phyloP scores from a whole-genome alignment of 2,113 vertebrate genomes.

The Cryptoleucopteryx plumbea region DNA sequence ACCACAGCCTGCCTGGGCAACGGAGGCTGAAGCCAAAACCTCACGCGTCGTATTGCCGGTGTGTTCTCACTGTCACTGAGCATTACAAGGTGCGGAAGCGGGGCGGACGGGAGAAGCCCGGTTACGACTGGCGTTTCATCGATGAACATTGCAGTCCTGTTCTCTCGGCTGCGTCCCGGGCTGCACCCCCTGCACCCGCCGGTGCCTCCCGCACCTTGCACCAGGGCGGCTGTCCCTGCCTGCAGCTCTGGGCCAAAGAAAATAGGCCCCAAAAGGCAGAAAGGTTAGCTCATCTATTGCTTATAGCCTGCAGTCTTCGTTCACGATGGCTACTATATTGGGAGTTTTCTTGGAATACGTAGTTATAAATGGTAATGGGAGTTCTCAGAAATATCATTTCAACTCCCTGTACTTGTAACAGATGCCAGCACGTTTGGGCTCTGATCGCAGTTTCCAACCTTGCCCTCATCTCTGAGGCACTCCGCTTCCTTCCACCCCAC shows the following conservation, averaged over 20 bases:
- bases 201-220: not conserved
- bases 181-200: not conserved
- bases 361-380: not conserved
- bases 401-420: not conserved
- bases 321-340: not conserved
- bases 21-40: not conserved
- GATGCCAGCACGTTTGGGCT: not conserved
- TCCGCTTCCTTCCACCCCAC: not conserved
- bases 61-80: not conserved
- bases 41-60: rapidly evolving
- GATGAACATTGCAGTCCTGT: not conserved
- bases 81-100: rapidly evolving
- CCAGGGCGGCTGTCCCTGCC: not conserved
- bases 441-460: not conserved
- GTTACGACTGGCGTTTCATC: rapidly evolving
- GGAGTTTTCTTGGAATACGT: constrained; percentile 35
- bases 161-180: rapidly evolving
- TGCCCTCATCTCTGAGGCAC: not conserved
- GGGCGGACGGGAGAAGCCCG: not conserved
- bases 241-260: not conserved
- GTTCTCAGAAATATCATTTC: constrained; percentile 35
- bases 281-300: not conserved
- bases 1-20: not conserved
- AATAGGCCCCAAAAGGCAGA: not conserved
- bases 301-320: not conserved